phyloP scores from a whole-genome alignment of 92 coral and sea anemone species.

The Diadumene lineata region DNA sequence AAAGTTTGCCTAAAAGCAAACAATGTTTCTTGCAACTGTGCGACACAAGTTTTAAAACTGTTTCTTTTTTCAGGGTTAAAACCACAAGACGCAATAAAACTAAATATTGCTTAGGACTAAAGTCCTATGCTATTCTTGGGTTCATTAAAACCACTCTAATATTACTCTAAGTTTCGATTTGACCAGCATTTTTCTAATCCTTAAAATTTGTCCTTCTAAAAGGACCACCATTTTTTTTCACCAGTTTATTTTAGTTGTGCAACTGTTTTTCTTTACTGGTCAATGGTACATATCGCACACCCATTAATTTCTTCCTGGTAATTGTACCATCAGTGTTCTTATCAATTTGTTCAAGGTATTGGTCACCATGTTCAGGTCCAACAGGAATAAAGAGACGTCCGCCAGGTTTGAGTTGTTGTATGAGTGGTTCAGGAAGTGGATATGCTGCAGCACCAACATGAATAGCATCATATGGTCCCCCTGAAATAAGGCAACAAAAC shows the following conservation, averaged over 20 bases:
- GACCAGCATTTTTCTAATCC: too few species aligned
- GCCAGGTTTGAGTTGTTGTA: slow-evolving; percentile 88
- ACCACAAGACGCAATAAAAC: too few species aligned
- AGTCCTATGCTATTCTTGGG: too few species aligned
- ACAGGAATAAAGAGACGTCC: slow-evolving; percentile 95
- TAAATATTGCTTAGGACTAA: too few species aligned
- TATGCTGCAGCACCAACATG: slow-evolving; percentile 99
- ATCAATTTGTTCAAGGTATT: slow-evolving; percentile 96
- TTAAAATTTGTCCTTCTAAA: too few species aligned
- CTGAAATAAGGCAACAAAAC: slow-evolving; percentile 45
- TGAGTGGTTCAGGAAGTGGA: slow-evolving; percentile 87
- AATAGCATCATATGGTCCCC: slow-evolving; percentile 94
- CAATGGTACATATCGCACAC: slow-evolving; percentile 95
- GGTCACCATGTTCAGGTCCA: slow-evolving; percentile 89
- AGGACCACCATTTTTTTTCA: background rate
- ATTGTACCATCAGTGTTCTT: slow-evolving; percentile 78
- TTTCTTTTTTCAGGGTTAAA: too few species aligned
- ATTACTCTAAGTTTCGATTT: too few species aligned
- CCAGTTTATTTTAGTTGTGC: background rate
- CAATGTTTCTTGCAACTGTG: too few species aligned
- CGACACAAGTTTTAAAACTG: too few species aligned
- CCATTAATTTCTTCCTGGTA: slow-evolving; percentile 80
- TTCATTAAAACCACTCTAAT: too few species aligned
- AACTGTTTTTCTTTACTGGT: slow-evolving; percentile 74
- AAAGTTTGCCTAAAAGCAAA: too few species aligned